Percentiles rank a stretch among this genome's conserved stretches.
These are phyloP conservation scores for Ophioderma brevispina DNA, from an alignment of 35 echinoderm and acorn worm species.

Conservation along the genomic window DNA sequence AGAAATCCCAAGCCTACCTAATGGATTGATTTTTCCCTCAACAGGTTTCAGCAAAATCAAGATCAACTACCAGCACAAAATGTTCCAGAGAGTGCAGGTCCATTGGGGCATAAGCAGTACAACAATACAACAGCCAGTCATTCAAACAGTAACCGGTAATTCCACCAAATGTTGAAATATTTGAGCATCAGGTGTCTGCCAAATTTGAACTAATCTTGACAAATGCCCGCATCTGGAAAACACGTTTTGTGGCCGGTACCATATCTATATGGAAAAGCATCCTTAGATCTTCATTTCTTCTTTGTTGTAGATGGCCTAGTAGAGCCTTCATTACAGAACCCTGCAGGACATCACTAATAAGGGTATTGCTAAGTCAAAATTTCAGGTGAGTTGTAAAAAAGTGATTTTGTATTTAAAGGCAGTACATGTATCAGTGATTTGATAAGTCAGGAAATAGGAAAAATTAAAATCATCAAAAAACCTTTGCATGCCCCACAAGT, in stretches of 20 bases:
- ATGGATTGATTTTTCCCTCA: too few species aligned
- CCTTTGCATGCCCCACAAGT: too few species aligned
- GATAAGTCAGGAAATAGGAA: too few species aligned
- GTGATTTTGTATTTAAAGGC: too few species aligned
- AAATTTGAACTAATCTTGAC: slow-evolving; percentile 78
- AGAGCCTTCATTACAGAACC: slow-evolving; percentile 50
- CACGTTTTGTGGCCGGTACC: slow-evolving; percentile 70
- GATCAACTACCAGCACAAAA: too few species aligned
- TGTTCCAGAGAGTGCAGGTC: too few species aligned
- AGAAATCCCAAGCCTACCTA: too few species aligned
- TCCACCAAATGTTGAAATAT: background rate
- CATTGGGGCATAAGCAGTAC: background rate
- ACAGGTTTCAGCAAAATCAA: too few species aligned
- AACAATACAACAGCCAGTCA: background rate
- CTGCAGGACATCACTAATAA: slow-evolving; percentile 86
- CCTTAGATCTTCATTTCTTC: slow-evolving; percentile 89
- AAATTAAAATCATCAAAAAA: too few species aligned
- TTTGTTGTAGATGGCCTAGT: slow-evolving; percentile 90
- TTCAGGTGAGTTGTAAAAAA: slow-evolving; percentile 78
- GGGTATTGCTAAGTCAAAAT: slow-evolving; percentile 67
- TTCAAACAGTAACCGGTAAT: background rate
- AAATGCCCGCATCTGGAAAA: slow-evolving; percentile 76
- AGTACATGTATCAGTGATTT: too few species aligned
- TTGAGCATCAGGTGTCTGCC: slow-evolving; percentile 73
- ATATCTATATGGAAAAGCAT: slow-evolving; percentile 72